phyloP scores from a whole-genome alignment of 2,888 invertebrate genomes.

The Cryptosula pallasiana region DNA sequence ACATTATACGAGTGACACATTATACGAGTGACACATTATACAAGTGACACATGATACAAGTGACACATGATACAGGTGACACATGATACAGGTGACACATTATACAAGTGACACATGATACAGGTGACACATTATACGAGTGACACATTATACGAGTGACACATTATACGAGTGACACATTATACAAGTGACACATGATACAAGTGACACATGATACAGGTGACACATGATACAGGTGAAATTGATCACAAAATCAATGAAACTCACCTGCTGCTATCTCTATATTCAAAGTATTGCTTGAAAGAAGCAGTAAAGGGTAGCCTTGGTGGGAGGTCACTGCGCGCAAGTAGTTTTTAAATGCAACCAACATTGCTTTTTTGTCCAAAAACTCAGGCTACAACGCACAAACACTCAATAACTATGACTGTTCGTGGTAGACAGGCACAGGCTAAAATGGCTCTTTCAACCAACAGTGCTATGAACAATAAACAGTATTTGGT shows the following conservation, averaged over 20 bases:
- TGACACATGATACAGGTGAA: not conserved
- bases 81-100: too few relatives aligned
- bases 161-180: not conserved
- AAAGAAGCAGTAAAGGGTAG: constrained; percentile 31
- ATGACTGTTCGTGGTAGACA: too few relatives aligned
- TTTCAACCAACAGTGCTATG: too few relatives aligned
- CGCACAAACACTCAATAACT: too few relatives aligned
- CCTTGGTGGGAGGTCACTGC: constrained; percentile 31
- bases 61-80: too few relatives aligned
- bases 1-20: too few relatives aligned
- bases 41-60: too few relatives aligned
- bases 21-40: too few relatives aligned
- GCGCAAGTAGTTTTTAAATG: constrained; percentile 37
- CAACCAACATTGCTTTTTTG: constrained; percentile 34
- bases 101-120: too few relatives aligned
- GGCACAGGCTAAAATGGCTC: too few relatives aligned
- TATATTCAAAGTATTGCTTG: not conserved
- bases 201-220: not conserved
- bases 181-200: not conserved
- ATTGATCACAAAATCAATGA: not conserved
- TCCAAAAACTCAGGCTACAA: constrained; percentile 34
- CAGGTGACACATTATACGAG: not conserved
- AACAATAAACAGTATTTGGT: too few relatives aligned
- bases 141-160: not conserved
- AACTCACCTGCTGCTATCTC: not conserved